phyloP scores from a whole-genome alignment of 1,140 invertebrate species.

The Calycopis cecrops region DNA sequence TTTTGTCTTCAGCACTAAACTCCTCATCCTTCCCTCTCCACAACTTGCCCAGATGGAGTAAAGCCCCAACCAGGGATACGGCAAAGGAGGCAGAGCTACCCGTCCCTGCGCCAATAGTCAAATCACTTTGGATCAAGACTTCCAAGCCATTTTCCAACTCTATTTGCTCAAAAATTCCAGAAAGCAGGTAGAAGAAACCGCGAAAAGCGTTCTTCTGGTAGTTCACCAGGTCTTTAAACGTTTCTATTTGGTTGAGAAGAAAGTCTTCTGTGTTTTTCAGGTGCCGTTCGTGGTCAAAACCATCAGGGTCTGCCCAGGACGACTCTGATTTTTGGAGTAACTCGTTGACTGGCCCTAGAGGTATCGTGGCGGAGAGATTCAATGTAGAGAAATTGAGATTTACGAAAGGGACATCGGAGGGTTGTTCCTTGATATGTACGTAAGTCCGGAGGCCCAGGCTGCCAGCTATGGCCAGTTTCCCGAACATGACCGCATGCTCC shows the following conservation, averaged over 20 bases:
- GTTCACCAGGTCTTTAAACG: slow-evolving; percentile 37
- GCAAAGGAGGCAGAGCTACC: slow-evolving; percentile 93
- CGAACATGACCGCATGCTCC: slow-evolving; percentile 98
- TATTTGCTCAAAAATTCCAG: slow-evolving; percentile 66
- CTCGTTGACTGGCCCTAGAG: slow-evolving; percentile 34
- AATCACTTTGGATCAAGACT: slow-evolving; percentile 80
- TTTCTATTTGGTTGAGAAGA: slow-evolving; percentile 34
- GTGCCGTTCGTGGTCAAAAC: slow-evolving; percentile 49
- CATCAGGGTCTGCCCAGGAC: slow-evolving; percentile 42
- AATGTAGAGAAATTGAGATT: slow-evolving; percentile 49
- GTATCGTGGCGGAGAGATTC: slow-evolving; percentile 40
- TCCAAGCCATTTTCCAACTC: slow-evolving; percentile 68
- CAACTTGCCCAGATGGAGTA: slow-evolving; percentile 77
- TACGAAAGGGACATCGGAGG: slow-evolving; percentile 30
- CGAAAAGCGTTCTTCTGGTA: slow-evolving; percentile 58
- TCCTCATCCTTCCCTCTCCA: slow-evolving; percentile 38
- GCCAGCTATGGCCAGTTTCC: slow-evolving; percentile 92
- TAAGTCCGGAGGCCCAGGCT: slow-evolving; percentile 88
- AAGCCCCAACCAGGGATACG: slow-evolving; percentile 84
- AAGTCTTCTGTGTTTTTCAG: slow-evolving; percentile 42
- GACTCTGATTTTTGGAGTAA: slow-evolving; percentile 40
- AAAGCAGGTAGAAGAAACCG: slow-evolving; percentile 75
- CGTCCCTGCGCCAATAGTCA: slow-evolving; percentile 81
- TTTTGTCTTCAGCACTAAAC: slow-evolving; percentile 45
- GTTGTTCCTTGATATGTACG: slow-evolving; percentile 56